A percentile compares a stretch with the other conserved stretches of the same genome.
These are phyloP conservation scores for Leptinotarsa rubiginosa DNA, from an alignment of 2,888 invertebrate species.

Conservation along the genomic window DNA sequence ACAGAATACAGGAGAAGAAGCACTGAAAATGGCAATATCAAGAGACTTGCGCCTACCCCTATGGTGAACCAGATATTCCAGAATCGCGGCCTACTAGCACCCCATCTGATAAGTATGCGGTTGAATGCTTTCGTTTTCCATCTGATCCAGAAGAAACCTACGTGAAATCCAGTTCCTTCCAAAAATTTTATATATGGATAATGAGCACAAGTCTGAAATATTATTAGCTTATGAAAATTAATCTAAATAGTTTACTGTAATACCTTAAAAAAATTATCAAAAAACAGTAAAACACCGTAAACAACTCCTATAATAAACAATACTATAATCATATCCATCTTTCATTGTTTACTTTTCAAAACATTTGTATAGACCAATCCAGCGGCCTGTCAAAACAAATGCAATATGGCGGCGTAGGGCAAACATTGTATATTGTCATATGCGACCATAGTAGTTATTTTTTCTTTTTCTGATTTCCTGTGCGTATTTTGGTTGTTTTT, in stretches of 20 bases:
- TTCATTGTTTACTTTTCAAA: conserved; percentile 22
- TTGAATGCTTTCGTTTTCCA: conserved; percentile 87
- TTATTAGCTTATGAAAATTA: neutral
- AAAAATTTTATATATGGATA: conserved; percentile 84
- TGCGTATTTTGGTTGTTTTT: no score
- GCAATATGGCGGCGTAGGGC: no score
- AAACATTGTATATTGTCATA: no score
- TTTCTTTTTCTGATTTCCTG: no score
- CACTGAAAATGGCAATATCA: conserved; percentile 77
- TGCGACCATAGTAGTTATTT: no score
- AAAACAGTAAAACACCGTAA: conserved; percentile 80
- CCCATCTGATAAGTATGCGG: conserved; percentile 80
- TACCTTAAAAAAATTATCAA: conserved; percentile 88
- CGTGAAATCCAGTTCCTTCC: conserved; percentile 80
- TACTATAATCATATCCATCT: conserved; percentile 76
- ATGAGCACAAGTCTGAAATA: conserved; percentile 83
- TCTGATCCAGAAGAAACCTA: conserved; percentile 78
- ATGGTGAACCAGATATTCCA: conserved; percentile 79
- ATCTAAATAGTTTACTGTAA: conserved; percentile 13
- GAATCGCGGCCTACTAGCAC: conserved; percentile 72
- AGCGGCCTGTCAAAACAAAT: no score
- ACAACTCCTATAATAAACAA: conserved; percentile 72
- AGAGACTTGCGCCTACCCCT: conserved; percentile 72
- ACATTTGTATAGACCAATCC: no score
- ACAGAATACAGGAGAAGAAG: conserved; percentile 70